Evolutionary conservation across 2,888 invertebrate species (phyloP), one percentile per base, ranked within the genome.

Genomic region (Ochropacha duplaris): DNA sequence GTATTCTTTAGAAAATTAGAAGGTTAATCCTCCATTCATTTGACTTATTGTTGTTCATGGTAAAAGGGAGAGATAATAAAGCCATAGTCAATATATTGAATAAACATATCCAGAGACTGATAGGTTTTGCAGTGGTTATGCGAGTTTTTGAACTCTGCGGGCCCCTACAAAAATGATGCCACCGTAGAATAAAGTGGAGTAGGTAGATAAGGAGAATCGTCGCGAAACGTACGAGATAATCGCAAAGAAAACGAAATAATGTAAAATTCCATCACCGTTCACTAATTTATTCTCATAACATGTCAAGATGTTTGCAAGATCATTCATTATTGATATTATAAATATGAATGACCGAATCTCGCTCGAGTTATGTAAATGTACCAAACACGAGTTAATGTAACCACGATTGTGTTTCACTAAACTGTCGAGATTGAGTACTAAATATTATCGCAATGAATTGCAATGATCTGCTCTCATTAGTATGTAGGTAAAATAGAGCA

Each of bases 391-490:
- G 26, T 39, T 19, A 51, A 22, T 57, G 57, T 36, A 34, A 58
- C 52, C 51, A 52, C 56, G 54, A 61, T 58, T 60, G 58, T 59
- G 57, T 61, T 67, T 60, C 51, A 57, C 56, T 62, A 66, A 67
- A 66, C 58, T 62, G 66, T 64, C 54, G 57, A 56, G 57, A 62
- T 60, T 50, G 36, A 54, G 57, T 58, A 22, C 5, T 52, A 51
- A 26, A 51, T 28, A 26, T 52, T 16, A 52, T 31, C 28, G 31
- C 31, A 51, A 31, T 31, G 12, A 22, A 52, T 11, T 62, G 76
- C 69, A 81, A 78, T 75, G 79, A 74, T 79, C 64, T 81, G 82
- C 79, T 83, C 79, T 78, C 80, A 75, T 83, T 75, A 63, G 50
- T 71, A 78, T 70, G 61, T 77, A 64, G 76, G 70, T 66, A 64